Conservation (phyloP, 2,113 vertebrate species). For the Anser cygnoides region DNA sequence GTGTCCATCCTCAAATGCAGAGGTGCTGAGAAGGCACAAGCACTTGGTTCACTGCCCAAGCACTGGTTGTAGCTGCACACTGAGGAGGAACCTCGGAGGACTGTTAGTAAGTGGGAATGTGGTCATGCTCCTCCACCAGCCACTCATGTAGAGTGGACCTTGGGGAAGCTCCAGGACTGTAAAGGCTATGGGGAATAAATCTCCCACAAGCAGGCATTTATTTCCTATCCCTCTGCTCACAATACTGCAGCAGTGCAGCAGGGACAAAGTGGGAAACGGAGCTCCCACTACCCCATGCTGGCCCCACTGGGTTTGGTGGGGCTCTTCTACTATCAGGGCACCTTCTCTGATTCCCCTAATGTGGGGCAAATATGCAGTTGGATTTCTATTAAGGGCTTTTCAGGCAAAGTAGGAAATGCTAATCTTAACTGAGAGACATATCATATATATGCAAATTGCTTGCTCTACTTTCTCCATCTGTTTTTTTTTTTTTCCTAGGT, state of each 20-base stretch:
- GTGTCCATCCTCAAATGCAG: background rate
- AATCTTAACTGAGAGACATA: conserved; percentile 66
- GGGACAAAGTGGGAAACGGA: background rate
- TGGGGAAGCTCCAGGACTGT: background rate
- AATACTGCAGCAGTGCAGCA: background rate
- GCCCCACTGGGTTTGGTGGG: background rate
- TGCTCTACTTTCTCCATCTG: conserved; percentile 73
- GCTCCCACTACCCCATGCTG: rapidly evolving
- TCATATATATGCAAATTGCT: conserved; percentile 67
- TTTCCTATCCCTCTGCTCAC: background rate
- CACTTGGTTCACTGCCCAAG: background rate
- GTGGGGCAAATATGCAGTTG: background rate
- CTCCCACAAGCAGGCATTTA: background rate
- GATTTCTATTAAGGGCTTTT: conserved; percentile 43
- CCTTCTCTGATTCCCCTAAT: background rate
- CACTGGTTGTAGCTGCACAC: background rate
- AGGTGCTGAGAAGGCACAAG: background rate
- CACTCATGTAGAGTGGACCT: rapidly evolving
- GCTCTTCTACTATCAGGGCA: background rate
- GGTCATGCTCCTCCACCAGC: background rate
- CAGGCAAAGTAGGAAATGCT: conserved; percentile 50
- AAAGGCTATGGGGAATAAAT: background rate
- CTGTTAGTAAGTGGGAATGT: background rate
- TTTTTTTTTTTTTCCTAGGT: conserved; percentile 53
- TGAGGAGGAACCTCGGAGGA: background rate